These are phyloP conservation scores for Drosophila leonis DNA, from an alignment of 2,888 invertebrate species.

Conservation along the genomic window DNA sequence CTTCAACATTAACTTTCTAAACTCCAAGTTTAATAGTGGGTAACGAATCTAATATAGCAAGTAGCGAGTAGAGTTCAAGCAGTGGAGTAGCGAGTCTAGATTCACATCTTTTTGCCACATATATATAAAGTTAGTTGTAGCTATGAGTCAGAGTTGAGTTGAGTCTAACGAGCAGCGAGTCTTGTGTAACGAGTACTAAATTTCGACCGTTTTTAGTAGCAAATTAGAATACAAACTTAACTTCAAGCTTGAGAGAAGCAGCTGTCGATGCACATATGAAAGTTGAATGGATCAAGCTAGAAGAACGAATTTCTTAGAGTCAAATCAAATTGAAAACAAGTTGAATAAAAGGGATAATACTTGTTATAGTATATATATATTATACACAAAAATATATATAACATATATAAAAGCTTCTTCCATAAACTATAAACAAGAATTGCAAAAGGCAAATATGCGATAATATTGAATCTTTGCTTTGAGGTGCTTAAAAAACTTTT, in stretches of 20 bases:
- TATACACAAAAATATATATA: background rate
- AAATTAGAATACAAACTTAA: background rate
- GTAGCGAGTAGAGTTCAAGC: background rate
- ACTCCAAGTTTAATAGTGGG: too few species aligned
- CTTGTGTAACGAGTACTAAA: too few species aligned
- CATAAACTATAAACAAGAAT: background rate
- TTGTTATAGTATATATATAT: background rate
- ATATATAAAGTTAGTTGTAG: too few species aligned
- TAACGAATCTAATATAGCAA: too few species aligned
- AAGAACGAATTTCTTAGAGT: background rate
- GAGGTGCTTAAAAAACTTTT: constrained; percentile 17
- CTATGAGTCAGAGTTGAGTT: too few species aligned
- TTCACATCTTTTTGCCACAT: too few species aligned
- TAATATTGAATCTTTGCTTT: background rate
- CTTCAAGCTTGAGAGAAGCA: background rate
- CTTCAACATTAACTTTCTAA: too few species aligned
- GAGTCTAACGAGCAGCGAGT: too few species aligned
- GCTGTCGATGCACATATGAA: background rate
- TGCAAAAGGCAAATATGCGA: background rate
- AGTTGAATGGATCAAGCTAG: background rate
- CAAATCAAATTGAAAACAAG: background rate
- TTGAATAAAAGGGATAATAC: background rate
- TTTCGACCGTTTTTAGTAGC: too few species aligned
- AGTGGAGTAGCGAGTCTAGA: too few species aligned
- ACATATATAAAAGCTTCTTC: background rate